A percentile compares a stretch with the other conserved stretches of the same genome.
Conservation (phyloP, 1,140 invertebrate species). For the Ceratosolen solmsi region DNA sequence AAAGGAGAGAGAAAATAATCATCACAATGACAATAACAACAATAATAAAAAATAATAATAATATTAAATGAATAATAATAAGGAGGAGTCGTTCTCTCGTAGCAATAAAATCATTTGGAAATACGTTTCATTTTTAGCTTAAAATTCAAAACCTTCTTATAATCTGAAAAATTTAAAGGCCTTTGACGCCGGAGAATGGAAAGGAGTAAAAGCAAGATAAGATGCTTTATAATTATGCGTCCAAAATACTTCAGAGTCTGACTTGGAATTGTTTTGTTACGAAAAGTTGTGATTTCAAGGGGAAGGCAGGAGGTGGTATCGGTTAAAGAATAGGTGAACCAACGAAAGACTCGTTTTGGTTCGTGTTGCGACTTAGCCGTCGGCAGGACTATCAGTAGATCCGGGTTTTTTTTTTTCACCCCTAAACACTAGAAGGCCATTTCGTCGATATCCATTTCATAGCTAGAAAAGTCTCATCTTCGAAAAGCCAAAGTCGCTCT, state of each 20-base stretch:
- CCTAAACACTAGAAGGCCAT: conserved; percentile 64
- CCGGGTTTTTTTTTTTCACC: conserved; percentile 52
- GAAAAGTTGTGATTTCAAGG: conserved; percentile 52
- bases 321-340: conserved; percentile 46
- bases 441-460: conserved; percentile 52
- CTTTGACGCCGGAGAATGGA: too few relatives aligned
- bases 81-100: neutral
- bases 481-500: conserved; percentile 47
- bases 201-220: too few relatives aligned
- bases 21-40: too few relatives aligned
- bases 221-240: too few relatives aligned
- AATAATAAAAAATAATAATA: too few relatives aligned
- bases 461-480: conserved; percentile 48
- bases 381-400: conserved; percentile 36
- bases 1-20: too few relatives aligned
- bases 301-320: conserved; percentile 58
- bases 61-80: too few relatives aligned
- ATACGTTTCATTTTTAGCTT: too few relatives aligned
- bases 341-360: conserved; percentile 53
- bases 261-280: neutral
- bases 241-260: too few relatives aligned
- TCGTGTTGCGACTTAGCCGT: conserved; percentile 26
- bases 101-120: neutral
- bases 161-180: too few relatives aligned
- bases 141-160: too few relatives aligned